phyloP scores from a whole-genome alignment of 2,797 vertebrate species.

The Petrocephalus schoutedeni region DNA sequence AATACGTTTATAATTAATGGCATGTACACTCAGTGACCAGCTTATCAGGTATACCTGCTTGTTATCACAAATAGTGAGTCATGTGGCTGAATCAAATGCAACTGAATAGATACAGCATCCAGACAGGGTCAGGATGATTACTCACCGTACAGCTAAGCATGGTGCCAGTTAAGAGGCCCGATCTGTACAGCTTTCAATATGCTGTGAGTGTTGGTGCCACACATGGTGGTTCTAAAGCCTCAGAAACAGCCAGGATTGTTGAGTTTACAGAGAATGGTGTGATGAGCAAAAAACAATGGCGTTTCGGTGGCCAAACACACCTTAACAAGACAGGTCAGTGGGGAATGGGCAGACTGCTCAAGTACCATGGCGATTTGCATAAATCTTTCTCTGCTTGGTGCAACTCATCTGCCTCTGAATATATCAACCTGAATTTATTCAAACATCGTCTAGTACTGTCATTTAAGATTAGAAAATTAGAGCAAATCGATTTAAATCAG shows the following conservation, averaged over 20 bases:
- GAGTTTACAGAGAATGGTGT: background rate
- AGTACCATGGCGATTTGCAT: background rate
- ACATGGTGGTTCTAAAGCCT: background rate
- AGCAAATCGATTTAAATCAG: background rate
- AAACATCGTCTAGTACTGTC: background rate
- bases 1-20: background rate
- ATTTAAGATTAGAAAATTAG: background rate
- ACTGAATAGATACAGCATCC: background rate
- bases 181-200: background rate
- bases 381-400: background rate
- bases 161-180: background rate
- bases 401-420: background rate
- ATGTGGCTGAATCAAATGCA: background rate
- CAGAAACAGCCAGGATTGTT: background rate
- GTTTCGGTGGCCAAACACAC: background rate
- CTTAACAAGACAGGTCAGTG: background rate
- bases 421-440: background rate
- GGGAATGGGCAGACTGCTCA: background rate
- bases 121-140: background rate
- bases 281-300: background rate
- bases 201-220: background rate
- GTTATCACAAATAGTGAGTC: background rate
- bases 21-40: background rate
- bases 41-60: background rate
- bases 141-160: background rate